Percentiles rank a stretch among this genome's conserved stretches.
phyloP scores from a whole-genome alignment of 2,113 vertebrate genomes.

The Hystrix cristata region DNA sequence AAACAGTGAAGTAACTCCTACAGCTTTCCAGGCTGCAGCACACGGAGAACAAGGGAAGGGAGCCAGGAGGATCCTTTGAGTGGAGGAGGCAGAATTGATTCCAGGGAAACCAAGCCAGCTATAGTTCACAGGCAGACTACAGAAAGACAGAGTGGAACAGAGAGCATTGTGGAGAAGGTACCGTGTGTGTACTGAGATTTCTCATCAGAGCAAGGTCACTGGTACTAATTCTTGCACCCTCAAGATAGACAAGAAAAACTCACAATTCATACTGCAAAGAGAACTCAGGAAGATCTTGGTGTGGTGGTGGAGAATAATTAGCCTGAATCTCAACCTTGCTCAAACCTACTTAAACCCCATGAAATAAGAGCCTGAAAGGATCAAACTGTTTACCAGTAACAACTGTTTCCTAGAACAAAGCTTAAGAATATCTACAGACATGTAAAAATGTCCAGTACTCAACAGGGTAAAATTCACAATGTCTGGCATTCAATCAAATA shows the following conservation, averaged over 20 bases:
- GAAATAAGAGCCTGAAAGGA: neutral
- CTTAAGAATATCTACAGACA: neutral
- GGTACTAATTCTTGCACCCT: neutral
- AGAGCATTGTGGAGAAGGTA: neutral
- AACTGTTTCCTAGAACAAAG: neutral
- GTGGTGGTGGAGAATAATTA: neutral
- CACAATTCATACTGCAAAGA: neutral
- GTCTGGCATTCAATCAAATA: neutral
- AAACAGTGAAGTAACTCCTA: neutral
- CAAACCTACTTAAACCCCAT: neutral
- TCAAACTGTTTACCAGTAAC: neutral
- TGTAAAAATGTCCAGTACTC: neutral
- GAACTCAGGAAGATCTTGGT: neutral
- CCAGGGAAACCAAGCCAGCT: neutral
- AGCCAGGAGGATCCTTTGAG: neutral
- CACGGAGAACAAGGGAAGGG: neutral
- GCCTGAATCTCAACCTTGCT: neutral
- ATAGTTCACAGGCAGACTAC: neutral
- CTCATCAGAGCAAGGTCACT: neutral
- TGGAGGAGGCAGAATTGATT: neutral
- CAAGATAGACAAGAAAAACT: neutral
- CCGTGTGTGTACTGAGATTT: neutral
- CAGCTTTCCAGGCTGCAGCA: neutral
- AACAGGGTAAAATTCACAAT: neutral
- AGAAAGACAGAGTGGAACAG: neutral